Conservation (phyloP, 2,797 vertebrate species). For the Myotis vivesi region DNA sequence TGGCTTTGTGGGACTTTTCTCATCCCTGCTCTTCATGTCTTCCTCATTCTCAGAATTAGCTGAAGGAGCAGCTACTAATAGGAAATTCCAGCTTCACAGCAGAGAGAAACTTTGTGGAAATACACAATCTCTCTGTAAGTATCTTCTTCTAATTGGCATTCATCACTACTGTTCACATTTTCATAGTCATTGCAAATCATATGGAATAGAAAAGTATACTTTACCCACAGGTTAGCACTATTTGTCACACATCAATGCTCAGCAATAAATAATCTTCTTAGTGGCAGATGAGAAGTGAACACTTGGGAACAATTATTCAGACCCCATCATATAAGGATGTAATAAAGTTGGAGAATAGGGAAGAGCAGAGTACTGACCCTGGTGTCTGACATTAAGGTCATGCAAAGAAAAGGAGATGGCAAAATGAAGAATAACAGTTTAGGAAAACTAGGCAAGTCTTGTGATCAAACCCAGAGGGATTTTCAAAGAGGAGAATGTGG, state of each 20-base stretch:
- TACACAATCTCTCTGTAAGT: background rate
- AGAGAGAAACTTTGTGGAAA: background rate
- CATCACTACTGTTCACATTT: background rate
- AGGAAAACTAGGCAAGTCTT: background rate
- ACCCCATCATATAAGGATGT: background rate
- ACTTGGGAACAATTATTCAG: slow-evolving; percentile 35
- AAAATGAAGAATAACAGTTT: background rate
- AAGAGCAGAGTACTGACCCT: background rate
- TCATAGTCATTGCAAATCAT: background rate
- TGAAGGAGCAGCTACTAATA: background rate
- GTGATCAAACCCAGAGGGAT: background rate
- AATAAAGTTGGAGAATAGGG: background rate
- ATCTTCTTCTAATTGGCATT: background rate
- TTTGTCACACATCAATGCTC: background rate
- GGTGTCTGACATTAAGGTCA: background rate
- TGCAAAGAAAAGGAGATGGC: background rate
- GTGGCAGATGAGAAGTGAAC: slow-evolving; percentile 20
- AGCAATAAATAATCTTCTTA: slow-evolving; percentile 47
- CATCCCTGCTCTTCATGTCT: background rate
- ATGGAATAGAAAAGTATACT: background rate
- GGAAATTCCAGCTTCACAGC: background rate
- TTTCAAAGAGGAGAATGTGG: background rate
- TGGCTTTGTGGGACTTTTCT: background rate
- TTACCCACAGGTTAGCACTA: background rate
- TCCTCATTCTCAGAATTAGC: background rate